Conservation (phyloP, 1,140 invertebrate genomes). For the Lucilia sericata region DNA sequence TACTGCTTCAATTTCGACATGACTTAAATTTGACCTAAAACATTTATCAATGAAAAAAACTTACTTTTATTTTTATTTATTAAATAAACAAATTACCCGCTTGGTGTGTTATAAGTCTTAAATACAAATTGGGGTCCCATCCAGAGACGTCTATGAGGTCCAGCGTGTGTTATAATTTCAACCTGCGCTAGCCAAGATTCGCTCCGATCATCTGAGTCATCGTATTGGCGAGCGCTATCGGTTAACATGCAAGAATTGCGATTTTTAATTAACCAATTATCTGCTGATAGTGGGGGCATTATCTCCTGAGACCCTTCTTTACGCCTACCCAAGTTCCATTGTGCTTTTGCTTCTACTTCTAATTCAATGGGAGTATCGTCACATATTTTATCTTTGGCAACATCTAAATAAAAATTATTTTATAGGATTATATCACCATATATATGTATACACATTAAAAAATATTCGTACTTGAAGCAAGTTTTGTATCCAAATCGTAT, state of each 20-base stretch:
- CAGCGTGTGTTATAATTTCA: slow-evolving; percentile 96
- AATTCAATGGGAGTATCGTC: slow-evolving; percentile 92
- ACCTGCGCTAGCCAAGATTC: slow-evolving; percentile 89
- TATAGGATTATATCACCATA: not conserved
- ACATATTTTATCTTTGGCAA: slow-evolving; percentile 89
- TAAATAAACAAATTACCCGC: slow-evolving; percentile 73
- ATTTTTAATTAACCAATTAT: slow-evolving; percentile 69
- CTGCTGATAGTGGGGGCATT: slow-evolving; percentile 75
- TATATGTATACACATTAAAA: slow-evolving; percentile 29
- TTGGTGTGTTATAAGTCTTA: slow-evolving; percentile 85
- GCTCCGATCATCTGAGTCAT: slow-evolving; percentile 71
- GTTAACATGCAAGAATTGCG: slow-evolving; percentile 59
- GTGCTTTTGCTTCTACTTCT: slow-evolving; percentile 85
- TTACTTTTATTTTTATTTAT: not conserved
- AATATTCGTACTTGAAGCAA: slow-evolving; percentile 72
- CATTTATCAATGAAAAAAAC: slow-evolving; percentile 38
- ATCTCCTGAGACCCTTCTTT: slow-evolving; percentile 78
- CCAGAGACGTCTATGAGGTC: slow-evolving; percentile 93
- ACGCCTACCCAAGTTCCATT: slow-evolving; percentile 84
- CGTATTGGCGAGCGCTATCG: slow-evolving; percentile 60
- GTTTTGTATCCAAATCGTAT: slow-evolving; percentile 89
- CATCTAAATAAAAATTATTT: slow-evolving; percentile 68
- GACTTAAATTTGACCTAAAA: slow-evolving; percentile 73
- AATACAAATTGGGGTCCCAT: slow-evolving; percentile 99
- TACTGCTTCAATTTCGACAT: slow-evolving; percentile 80